Conservation (phyloP, 2,888 invertebrate genomes). For the Cosmia pyralina region DNA sequence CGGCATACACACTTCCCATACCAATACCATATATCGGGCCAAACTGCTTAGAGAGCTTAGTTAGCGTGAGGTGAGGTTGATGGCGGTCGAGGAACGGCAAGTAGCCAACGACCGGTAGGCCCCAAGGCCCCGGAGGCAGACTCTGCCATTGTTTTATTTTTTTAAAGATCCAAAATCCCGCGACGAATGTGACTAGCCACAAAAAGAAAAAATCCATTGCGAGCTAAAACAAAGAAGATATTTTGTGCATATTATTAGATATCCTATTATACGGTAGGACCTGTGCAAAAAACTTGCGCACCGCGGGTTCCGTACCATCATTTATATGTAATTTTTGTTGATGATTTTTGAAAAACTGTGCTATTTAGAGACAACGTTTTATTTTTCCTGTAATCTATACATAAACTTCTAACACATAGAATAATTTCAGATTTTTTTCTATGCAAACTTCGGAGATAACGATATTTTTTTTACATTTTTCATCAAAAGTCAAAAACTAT, state of each 20-base stretch:
- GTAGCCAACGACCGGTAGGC: slow-evolving; percentile 94
- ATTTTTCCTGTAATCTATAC: no score
- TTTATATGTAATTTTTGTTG: no score
- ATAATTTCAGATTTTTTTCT: no score
- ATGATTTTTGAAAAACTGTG: no score
- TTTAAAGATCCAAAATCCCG: slow-evolving; percentile 80
- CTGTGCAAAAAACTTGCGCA: no score
- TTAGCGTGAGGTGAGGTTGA: slow-evolving; percentile 93
- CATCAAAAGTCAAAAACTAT: no score
- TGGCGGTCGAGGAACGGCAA: slow-evolving; percentile 92
- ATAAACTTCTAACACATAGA: no score
- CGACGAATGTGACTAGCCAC: slow-evolving; percentile 75
- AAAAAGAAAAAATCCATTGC: slow-evolving; percentile 78
- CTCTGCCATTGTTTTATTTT: slow-evolving; percentile 83
- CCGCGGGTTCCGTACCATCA: no score
- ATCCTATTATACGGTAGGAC: slow-evolving; percentile 44
- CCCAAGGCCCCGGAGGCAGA: slow-evolving; percentile 94
- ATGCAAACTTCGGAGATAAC: no score
- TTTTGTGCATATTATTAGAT: slow-evolving; percentile 45
- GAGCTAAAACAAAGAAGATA: slow-evolving; percentile 66
- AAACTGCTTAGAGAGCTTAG: slow-evolving; percentile 91
- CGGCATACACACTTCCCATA: slow-evolving; percentile 94
- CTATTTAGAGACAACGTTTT: no score
- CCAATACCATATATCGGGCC: slow-evolving; percentile 93
- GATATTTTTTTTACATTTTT: no score